These are phyloP conservation scores for Capitulum mitella DNA, from an alignment of 2,888 invertebrate species.

Conservation along the genomic window DNA sequence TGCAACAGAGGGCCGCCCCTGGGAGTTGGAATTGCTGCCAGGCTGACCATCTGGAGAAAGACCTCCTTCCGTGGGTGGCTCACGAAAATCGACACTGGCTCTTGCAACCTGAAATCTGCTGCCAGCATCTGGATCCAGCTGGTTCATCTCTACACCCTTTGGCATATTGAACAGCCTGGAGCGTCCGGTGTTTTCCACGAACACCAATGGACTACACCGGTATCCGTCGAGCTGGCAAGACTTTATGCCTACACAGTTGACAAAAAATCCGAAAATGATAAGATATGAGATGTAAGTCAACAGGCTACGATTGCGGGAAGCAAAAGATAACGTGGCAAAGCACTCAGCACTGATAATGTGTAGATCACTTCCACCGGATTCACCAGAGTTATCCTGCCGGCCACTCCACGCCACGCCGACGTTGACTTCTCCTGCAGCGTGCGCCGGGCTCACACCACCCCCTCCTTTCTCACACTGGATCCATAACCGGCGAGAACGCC, in stretches of 20 bases:
- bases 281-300: neutral
- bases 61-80: neutral
- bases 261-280: neutral
- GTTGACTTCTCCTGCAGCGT: too few relatives aligned
- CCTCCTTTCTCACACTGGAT: too few relatives aligned
- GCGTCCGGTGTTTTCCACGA: too few relatives aligned
- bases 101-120: constrained; percentile 11
- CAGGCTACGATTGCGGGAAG: neutral
- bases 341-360: neutral
- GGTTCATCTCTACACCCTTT: neutral
- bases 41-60: neutral
- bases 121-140: neutral
- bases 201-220: too few relatives aligned
- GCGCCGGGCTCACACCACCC: too few relatives aligned
- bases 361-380: neutral
- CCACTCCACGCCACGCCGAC: too few relatives aligned
- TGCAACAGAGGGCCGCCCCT: constrained; percentile 38
- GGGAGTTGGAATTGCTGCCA: neutral
- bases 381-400: too few relatives aligned
- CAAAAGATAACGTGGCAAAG: neutral
- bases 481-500: too few relatives aligned
- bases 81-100: neutral
- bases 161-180: neutral
- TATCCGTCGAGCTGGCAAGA: too few relatives aligned
- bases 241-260: neutral